Evolutionary conservation across 2,888 invertebrate genomes (phyloP).

Genomic region (Xestoiulus laeticollis): DNA sequence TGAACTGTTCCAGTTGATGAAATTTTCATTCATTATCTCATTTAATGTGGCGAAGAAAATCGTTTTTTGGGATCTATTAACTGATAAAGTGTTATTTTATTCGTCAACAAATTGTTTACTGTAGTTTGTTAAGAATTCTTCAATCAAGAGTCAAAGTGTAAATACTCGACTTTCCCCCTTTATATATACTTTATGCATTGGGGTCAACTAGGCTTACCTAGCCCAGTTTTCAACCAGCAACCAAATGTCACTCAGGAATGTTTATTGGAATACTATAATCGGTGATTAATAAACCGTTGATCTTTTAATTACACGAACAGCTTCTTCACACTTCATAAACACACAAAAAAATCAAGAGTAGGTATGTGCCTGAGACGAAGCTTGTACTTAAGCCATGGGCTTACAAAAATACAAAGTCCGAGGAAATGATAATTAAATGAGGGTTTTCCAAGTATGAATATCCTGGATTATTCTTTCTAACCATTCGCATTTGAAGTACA

Average conservation of each 20-base stretch:
- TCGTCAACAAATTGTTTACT: neutral
- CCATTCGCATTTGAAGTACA: no score
- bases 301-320: neutral
- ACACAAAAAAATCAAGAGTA: neutral
- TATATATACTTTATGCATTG: neutral
- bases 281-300: neutral
- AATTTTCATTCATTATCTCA: no score
- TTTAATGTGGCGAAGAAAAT: no score
- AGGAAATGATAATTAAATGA: neutral
- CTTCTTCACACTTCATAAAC: neutral
- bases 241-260: neutral
- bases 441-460: neutral
- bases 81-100: no score
- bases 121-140: no score
- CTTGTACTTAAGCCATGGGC: neutral
- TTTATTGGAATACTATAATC: conserved; percentile 23
- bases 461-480: neutral
- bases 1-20: no score
- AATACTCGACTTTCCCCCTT: neutral
- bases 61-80: no score
- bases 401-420: neutral
- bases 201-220: neutral
- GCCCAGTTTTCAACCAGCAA: neutral
- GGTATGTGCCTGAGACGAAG: neutral
- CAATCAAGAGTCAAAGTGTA: neutral